Conservation (phyloP, 2,888 invertebrate genomes). For the Acanthosepion esculentum region DNA sequence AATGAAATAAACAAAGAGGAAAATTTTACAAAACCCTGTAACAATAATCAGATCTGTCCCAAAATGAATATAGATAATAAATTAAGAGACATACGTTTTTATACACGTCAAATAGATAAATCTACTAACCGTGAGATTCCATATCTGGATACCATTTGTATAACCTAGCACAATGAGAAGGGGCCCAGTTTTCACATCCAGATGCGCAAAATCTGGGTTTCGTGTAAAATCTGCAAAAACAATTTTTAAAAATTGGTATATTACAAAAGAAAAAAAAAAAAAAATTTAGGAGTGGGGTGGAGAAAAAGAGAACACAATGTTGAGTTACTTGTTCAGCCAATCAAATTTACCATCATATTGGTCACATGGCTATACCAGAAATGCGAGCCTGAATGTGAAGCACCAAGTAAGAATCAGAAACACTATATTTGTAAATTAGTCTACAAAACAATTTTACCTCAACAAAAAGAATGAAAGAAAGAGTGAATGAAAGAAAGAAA, state of each 20-base stretch:
- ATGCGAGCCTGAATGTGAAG: not conserved
- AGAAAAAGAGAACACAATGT: not conserved
- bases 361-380: no score
- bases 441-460: not conserved
- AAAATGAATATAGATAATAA: no score
- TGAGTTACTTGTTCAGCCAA: no score
- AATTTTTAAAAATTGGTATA: not conserved
- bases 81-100: no score
- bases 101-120: not conserved
- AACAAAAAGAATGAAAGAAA: no score
- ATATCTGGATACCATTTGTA: constrained; percentile 85
- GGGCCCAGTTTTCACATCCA: constrained; percentile 81
- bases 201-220: constrained; percentile 72
- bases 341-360: no score
- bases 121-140: constrained; percentile 76
- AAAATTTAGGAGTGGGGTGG: not conserved
- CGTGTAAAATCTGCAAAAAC: constrained; percentile 61
- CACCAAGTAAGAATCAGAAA: not conserved
- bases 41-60: not conserved
- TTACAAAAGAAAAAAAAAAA: no score
- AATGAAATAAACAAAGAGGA: not conserved
- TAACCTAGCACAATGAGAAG: constrained; percentile 92
- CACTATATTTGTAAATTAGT: not conserved
- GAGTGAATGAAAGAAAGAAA: no score
- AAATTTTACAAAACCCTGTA: not conserved